phyloP scores from a whole-genome alignment of 1,140 invertebrate genomes.

The Theocolax elegans region DNA sequence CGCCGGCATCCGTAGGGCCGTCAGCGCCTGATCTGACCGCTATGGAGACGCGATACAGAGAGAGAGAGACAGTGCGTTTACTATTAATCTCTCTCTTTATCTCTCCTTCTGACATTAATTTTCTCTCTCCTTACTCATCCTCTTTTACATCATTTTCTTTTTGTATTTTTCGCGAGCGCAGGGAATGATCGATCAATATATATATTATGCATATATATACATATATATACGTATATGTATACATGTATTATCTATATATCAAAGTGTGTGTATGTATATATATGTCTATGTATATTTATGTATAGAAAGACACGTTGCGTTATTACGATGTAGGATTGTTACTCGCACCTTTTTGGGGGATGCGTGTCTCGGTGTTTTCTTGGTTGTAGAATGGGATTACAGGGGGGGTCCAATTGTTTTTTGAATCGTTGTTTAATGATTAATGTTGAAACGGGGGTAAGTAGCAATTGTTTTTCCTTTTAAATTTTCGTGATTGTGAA shows the following conservation, averaged over 20 bases:
- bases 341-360: not conserved
- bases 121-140: too few relatives aligned
- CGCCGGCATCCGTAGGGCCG: slow-evolving; percentile 37
- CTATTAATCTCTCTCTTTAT: too few relatives aligned
- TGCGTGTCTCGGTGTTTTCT: not conserved
- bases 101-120: too few relatives aligned
- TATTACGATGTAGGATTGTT: not conserved
- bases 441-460: too few relatives aligned
- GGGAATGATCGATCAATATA: slow-evolving; percentile 9
- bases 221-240: not conserved
- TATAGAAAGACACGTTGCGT: not conserved
- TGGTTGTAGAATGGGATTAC: slow-evolving; percentile 11
- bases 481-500: too few relatives aligned
- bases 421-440: too few relatives aligned
- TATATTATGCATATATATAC: not conserved
- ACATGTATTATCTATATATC: not conserved
- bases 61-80: not conserved
- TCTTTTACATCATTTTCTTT: not conserved
- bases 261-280: not conserved
- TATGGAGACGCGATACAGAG: not conserved
- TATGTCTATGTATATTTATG: not conserved
- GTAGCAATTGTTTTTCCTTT: too few relatives aligned
- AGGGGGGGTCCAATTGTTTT: too few relatives aligned
- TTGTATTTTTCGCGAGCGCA: slow-evolving; percentile 9
- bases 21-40: slow-evolving; percentile 31